Conservation (phyloP, 2,113 vertebrate species). For the Pelecanus crispus region DNA sequence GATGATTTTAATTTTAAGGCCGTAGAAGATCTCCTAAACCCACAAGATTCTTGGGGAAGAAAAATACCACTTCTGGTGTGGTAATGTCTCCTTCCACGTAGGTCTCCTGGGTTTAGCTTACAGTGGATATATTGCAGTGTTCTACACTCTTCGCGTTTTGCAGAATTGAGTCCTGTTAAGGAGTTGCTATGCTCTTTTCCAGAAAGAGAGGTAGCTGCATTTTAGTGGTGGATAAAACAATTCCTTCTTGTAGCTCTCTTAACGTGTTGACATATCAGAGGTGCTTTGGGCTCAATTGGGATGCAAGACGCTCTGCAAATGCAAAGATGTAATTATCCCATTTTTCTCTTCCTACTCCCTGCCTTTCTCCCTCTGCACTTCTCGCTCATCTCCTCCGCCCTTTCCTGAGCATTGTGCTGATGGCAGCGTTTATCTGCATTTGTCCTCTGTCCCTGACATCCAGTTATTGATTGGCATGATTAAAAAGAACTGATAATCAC, state of each 20-base stretch:
- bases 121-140: rapidly evolving
- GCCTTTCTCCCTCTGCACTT: neutral
- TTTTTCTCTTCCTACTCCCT: conserved; percentile 47
- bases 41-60: neutral
- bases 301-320: neutral
- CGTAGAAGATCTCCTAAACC: neutral
- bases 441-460: conserved; percentile 65
- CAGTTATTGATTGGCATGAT: conserved; percentile 67
- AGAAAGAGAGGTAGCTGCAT: neutral
- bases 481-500: conserved; percentile 76
- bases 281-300: neutral
- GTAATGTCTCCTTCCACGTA: rapidly evolving
- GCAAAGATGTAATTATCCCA: conserved; percentile 42
- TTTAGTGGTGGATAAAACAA: neutral
- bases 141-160: rapidly evolving
- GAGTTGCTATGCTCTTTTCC: neutral
- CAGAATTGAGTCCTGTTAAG: neutral
- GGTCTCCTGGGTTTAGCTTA: neutral
- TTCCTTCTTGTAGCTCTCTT: neutral
- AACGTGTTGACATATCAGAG: neutral
- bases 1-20: neutral
- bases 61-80: rapidly evolving
- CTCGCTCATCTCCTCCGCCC: conserved; percentile 7
- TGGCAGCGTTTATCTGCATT: conserved; percentile 69
- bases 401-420: conserved; percentile 39